Base-by-base conservation (phyloP, 2,797 vertebrate genomes). In the Clarias laeviceps region DNA sequence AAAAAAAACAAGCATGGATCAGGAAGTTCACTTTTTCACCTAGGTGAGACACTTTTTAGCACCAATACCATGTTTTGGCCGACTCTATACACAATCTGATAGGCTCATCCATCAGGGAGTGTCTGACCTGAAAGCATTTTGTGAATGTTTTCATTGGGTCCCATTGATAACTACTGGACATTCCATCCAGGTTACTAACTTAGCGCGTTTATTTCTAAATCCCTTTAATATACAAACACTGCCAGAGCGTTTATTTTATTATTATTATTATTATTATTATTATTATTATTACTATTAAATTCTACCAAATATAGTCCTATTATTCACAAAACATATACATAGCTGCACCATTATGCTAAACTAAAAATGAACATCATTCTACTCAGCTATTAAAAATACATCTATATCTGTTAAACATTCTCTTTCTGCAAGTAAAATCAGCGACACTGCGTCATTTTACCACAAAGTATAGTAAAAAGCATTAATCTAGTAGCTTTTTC, bases 401-500 rank as follows among this genome's bases (percentile, higher is more conserved):
- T 22, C 22, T 22, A 37, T 37, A 76, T 72, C 57, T 40, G 32
- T 74, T 69, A 79, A 84, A 87, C 88, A 86, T 86, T 87, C 74
- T 85, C 83, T 74, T 81, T 77, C 37, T 5, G 18, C 57, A n/a
- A 3, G 37, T 34, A 4, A 70, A 62, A 45, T 68, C 69, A 54
- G 57, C 15, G 50, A 29, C 54, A 27, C 84, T 54, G 78, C 79
- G 12, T 40, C 24, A 14, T 54, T 54, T 34, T 15, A 69, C 74
- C 54, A 61, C 9, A 64, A 1, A 7, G 80, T 61, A 62, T 54
- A 83, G 59, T 68, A 17, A 69, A 81, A 62, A 76, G 73, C 73
- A 57, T 87, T 77, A 37, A n/a, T 24, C 72, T 70, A 80, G 84
- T 87, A 87, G 89, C 90, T 89, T 1, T 65, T 81, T 87, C 84